Base-by-base conservation (phyloP, 1,140 invertebrate species). In the Bombus vancouverensis region DNA sequence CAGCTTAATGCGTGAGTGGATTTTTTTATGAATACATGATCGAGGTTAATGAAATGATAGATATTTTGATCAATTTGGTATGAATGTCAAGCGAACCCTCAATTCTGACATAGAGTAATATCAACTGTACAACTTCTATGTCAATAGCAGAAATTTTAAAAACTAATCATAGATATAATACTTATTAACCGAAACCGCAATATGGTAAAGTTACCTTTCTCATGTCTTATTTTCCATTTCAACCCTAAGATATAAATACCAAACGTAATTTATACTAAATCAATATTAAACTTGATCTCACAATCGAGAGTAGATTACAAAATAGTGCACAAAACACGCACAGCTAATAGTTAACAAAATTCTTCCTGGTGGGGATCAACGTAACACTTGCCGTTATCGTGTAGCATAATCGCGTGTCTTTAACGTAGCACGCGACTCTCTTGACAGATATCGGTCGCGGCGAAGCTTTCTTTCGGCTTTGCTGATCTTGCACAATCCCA, bases 1-100 rank as follows among this genome's bases (percentile, higher is more conserved):
- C 70, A 4, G 28, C 66, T 65, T 59, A 74, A 75, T 70, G 71
- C 79, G 79, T 75, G 84, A 85, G 77, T 32, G 28, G 83, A 80
- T 85, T 85, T n/a, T 80, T 59, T 80, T 72, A 85, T 85, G 37
- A 42, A 28, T 34, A 28, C 83, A 28, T 59, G 68, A 85, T 72
- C 68, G 53, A 44, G 83, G 83, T 85, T 71, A 80, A 85, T 85
- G 47, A 71, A 80, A 59, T 42, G 47, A 72, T 47, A 47, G 73
- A 62, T 53, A 53, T 68, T 68, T 66, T 15, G 53, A 34, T 6
- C 53, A 44, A 37, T 71, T 83, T 71, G 39, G 70, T 37, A 53
- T 77, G 68, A 57, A 62, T 44, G 57, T 62, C 8, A n/a, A 34
- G 15, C n/a, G n/a, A n/a, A 62, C 28, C 13, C 3, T 28, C 47